Base-by-base conservation (phyloP, 2,113 vertebrate genomes). In the Amblyopsis rosae region DNA sequence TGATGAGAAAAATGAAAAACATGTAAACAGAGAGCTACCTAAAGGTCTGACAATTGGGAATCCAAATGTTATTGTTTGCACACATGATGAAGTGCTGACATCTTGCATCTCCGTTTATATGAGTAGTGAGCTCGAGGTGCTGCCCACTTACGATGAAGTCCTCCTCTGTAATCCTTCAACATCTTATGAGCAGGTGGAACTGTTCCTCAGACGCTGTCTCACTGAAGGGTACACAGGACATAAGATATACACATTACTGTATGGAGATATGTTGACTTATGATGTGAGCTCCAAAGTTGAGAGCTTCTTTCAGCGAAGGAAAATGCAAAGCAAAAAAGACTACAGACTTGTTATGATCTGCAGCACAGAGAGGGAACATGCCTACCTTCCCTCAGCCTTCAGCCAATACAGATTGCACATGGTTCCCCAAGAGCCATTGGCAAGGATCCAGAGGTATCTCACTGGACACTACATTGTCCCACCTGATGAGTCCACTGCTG, bases 91-190 rank as follows among this genome's bases (percentile, higher is more conserved):
- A 58, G 89, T 98, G 81, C 86, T 97, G 72, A 88, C 74, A 0
- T 92, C 93, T 5, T 93, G 95, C 13, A 90, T 99, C 81, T 94
- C 95, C 15, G n/a, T 96, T 72, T 99, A 98, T 89, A 95, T 97
- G 96, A 90, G 89, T 67, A 94, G 85, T 59, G 82, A 85, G 0
- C 0, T 15, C 0, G 90, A 96, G 81, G 88, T 88, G 8, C 90
- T 98, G 1, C 97, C 97, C 51, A 92, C 91, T 11, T 97, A 93
- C 0, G 96, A 97, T 0, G 97, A 99, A 77, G 96, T 97, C n/a
- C 91, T 99, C 0, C 84, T 99, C 33, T 99, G 97, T 72, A 92
- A 89, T 12, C 87, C 95, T 1, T 89, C 79, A 0, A 98, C 95
- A 15, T 87, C 90, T 0, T 93, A 91, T 0, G 97, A 99, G 77